A percentile compares a stretch with the other conserved stretches of the same genome.
Conservation (phyloP, 2,113 vertebrate species). For the Dasyurus viverrinus region DNA sequence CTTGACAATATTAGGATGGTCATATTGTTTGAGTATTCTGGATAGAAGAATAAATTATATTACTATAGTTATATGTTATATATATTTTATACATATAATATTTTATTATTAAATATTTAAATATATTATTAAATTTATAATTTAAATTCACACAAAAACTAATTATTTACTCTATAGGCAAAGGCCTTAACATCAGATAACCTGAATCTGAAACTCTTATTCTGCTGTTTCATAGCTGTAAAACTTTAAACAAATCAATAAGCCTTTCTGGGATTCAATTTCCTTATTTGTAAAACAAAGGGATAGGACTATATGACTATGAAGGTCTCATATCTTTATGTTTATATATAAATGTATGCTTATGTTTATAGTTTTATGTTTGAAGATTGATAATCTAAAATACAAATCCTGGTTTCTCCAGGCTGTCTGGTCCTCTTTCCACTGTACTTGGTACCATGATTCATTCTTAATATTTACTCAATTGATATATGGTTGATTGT, state of each 20-base stretch:
- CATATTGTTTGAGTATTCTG: slow-evolving; percentile 99
- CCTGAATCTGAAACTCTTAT: not conserved
- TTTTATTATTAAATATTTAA: too few relatives aligned
- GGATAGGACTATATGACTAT: not conserved
- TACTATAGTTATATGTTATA: not conserved
- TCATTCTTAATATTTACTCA: not conserved
- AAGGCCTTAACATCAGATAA: slow-evolving; percentile 33
- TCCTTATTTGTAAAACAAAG: not conserved
- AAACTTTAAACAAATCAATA: slow-evolving; percentile 10
- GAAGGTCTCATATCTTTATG: not conserved
- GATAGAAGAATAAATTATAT: slow-evolving; percentile 71
- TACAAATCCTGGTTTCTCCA: not conserved
- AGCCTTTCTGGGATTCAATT: not conserved
- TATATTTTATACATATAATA: too few relatives aligned
- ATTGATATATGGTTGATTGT: not conserved
- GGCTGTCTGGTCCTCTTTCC: not conserved
- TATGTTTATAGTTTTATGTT: not conserved
- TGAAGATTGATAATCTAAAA: not conserved
- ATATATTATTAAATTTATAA: not conserved
- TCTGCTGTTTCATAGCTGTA: not conserved
- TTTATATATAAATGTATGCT: not conserved
- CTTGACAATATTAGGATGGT: slow-evolving; percentile 98
- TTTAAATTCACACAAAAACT: slow-evolving; percentile 44
- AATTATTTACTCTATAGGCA: slow-evolving; percentile 4
- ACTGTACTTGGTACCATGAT: not conserved